Evolutionary conservation across 2,888 invertebrate genomes (phyloP).

Genomic region (Cheiracanthium punctorium): DNA sequence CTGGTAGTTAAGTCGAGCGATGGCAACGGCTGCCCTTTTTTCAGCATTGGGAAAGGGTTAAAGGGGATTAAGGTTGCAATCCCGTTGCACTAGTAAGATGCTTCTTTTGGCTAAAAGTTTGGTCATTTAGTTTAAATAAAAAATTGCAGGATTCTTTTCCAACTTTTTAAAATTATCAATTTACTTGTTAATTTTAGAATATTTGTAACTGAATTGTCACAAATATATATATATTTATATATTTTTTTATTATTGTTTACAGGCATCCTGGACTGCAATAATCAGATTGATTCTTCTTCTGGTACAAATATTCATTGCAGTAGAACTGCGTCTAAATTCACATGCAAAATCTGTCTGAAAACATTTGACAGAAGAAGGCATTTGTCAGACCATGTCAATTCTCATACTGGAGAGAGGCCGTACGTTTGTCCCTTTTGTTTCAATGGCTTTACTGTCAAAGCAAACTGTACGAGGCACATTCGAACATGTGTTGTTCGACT

Average conservation of each 20-base stretch:
- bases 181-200: too few relatives aligned
- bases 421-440: conserved; percentile 36
- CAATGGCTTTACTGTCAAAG: conserved; percentile 36
- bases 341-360: conserved; percentile 36
- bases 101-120: too few relatives aligned
- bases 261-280: not conserved
- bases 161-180: too few relatives aligned
- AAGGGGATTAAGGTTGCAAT: too few relatives aligned
- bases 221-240: too few relatives aligned
- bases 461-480: conserved; percentile 36
- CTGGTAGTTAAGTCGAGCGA: too few relatives aligned
- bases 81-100: too few relatives aligned
- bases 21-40: too few relatives aligned
- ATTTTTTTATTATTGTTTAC: not conserved
- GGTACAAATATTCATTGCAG: not conserved
- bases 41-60: too few relatives aligned
- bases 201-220: too few relatives aligned
- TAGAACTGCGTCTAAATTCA: not conserved
- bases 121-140: too few relatives aligned
- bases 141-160: too few relatives aligned
- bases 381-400: conserved; percentile 43
- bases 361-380: conserved; percentile 32
- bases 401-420: conserved; percentile 43
- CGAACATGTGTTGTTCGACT: not conserved
- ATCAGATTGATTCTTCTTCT: not conserved